Conservation (phyloP, 92 coral and sea anemone genomes). For the Umimayanthus chanpuru region DNA sequence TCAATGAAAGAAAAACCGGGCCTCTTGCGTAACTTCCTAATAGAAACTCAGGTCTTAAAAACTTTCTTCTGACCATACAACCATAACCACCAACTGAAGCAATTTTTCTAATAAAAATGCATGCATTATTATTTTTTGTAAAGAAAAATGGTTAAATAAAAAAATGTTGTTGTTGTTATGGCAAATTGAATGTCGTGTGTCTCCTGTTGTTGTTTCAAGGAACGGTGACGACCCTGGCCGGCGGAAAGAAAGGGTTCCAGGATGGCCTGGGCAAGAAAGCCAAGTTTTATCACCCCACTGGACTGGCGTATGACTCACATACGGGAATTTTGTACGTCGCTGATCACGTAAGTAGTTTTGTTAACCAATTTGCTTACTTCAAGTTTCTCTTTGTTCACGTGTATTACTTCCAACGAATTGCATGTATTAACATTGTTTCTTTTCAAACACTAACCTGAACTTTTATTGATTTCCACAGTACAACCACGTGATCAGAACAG, state of each 20-base stretch:
- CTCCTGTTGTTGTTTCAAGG: conserved; percentile 41
- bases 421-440: neutral
- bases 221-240: conserved; percentile 70
- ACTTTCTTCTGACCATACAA: too few species aligned
- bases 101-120: too few species aligned
- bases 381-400: neutral
- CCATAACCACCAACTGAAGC: too few species aligned
- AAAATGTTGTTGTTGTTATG: too few species aligned
- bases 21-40: neutral
- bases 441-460: neutral
- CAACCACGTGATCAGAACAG: conserved; percentile 76
- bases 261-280: conserved; percentile 74
- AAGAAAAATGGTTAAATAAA: neutral
- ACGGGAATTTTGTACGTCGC: conserved; percentile 71
- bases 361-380: neutral
- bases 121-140: too few species aligned
- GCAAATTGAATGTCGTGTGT: neutral
- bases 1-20: too few species aligned
- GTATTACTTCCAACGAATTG: neutral
- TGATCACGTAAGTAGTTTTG: conserved; percentile 66
- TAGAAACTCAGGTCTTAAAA: neutral
- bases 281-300: conserved; percentile 82
- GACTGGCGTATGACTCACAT: conserved; percentile 63
- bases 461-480: conserved; percentile 57
- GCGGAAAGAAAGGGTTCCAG: conserved; percentile 63